Evolutionary conservation across 2,888 invertebrate genomes (phyloP).

Genomic region (Ophion ventricosus): DNA sequence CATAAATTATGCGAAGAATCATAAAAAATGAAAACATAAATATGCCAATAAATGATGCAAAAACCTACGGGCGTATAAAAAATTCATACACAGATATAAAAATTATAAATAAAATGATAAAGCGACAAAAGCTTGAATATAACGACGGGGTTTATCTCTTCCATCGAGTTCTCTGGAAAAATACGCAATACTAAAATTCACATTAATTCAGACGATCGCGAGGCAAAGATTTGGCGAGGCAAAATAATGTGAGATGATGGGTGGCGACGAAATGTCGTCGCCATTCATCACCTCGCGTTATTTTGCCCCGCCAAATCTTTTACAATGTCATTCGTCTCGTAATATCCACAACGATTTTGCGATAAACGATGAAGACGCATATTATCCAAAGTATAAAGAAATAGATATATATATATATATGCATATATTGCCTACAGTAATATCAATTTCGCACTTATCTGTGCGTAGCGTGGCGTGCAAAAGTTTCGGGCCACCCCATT

Average conservation of each 20-base stretch:
- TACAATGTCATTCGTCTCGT: background rate
- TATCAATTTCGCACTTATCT: too few relatives aligned
- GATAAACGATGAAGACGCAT: background rate
- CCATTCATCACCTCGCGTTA: background rate
- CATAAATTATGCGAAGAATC: conserved; percentile 31
- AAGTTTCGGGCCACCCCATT: too few relatives aligned
- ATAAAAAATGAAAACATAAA: conserved; percentile 10
- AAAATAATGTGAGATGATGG: too few relatives aligned
- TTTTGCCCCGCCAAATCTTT: background rate
- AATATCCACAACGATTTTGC: background rate
- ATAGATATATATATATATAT: too few relatives aligned
- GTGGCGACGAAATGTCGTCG: too few relatives aligned
- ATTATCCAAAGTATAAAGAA: background rate
- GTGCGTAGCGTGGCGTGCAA: too few relatives aligned
- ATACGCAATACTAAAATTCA: background rate
- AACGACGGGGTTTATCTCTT: conserved; percentile 8
- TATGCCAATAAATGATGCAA: conserved; percentile 14
- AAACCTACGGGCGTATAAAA: background rate
- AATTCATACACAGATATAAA: background rate
- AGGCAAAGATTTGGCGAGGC: too few relatives aligned
- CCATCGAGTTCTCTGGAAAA: conserved; percentile 1
- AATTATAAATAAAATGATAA: conserved; percentile 1
- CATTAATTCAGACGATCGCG: background rate
- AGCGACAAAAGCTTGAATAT: background rate
- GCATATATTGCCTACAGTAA: too few relatives aligned